Base-by-base conservation (phyloP, 2,797 vertebrate species). In the Halcyon chelicuti region DNA sequence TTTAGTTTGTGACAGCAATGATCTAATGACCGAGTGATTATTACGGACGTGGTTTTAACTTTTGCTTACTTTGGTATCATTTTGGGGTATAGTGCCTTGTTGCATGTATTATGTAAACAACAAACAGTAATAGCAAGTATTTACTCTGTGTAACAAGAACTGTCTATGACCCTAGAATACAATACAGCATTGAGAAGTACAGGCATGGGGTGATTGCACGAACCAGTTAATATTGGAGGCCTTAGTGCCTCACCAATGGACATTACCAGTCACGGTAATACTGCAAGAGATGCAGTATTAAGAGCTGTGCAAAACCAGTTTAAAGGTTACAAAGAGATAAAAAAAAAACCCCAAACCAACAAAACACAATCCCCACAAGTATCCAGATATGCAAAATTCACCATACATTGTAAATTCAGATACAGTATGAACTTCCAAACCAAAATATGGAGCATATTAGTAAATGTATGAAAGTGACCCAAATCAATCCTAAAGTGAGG, bases 271-370 rank as follows among this genome's bases (percentile, higher is more conserved):
- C 26, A 66, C 42, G 22, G 70, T 54, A 54, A 31, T 10, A 19
- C 16, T 54, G 52, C 52, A 25, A 82, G 35, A 65, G 12, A 55
- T 44, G 21, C 4, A 20, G 14, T 2, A 0, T 51, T 80, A 66
- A 73, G 14, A 66, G 6, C 18, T 47, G 5, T 40, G 7, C 31
- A 75, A 89, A 77, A 74, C 4, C 4, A 51, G 8, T 63, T 39
- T n/a, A 74, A 89, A 77, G 10, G 21, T 39, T 19, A 54, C 13
- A 84, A 66, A 61, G 12, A 22, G 26, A n/a, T 31, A n/a, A 4
- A 13, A 39, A 14, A 12, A 57, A 3, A 67, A 40, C 3, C 1
- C 3, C 1, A 3, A 40, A 44, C 3, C 0, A 3, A 2, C 33
- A n/a, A 44, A 44, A 44, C 8, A 29, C 22, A 42, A 18, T 3